Conservation (phyloP, 1,140 invertebrate species). For the Hyles euphorbiae region DNA sequence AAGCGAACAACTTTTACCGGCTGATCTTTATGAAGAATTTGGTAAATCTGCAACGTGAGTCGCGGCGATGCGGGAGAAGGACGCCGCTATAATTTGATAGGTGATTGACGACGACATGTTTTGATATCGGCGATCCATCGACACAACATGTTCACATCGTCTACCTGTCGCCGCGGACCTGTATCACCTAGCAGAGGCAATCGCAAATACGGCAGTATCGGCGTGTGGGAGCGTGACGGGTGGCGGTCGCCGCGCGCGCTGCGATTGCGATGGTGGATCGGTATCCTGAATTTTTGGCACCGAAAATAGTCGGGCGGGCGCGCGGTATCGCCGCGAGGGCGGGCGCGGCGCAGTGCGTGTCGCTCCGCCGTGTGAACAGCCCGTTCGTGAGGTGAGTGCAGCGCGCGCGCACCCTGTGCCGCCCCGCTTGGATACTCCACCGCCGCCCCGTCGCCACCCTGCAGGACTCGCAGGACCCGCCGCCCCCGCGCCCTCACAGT, state of each 20-base stretch:
- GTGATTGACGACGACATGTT: conserved; percentile 29
- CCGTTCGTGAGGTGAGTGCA: conserved; percentile 66
- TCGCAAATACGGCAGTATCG: conserved; percentile 21
- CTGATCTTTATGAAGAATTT: conserved; percentile 15
- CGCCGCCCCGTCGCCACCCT: conserved; percentile 13
- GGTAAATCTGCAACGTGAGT: conserved; percentile 18
- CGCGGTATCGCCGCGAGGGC: conserved; percentile 47
- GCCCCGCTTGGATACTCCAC: conserved; percentile 46
- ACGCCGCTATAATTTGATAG: conserved; percentile 20
- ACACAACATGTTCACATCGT: conserved; percentile 16
- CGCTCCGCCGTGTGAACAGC: conserved; percentile 73
- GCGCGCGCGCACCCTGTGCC: conserved; percentile 22
- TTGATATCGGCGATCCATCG: conserved; percentile 29
- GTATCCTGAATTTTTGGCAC: conserved; percentile 72
- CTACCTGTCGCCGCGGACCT: conserved; percentile 6
- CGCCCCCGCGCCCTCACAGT: conserved; percentile 8
- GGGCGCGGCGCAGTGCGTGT: conserved; percentile 66
- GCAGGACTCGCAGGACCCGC: conserved; percentile 15
- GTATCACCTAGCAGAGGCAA: conserved; percentile 1
- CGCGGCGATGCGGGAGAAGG: conserved; percentile 13
- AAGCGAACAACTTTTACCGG: background rate
- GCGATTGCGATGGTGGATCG: conserved; percentile 49
- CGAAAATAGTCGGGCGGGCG: conserved; percentile 71
- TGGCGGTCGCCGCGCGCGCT: conserved; percentile 27
- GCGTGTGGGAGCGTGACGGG: conserved; percentile 49